These are phyloP conservation scores for Paramormyrops hopkinsi DNA, from an alignment of 2,797 vertebrate genomes.

Conservation along the genomic window DNA sequence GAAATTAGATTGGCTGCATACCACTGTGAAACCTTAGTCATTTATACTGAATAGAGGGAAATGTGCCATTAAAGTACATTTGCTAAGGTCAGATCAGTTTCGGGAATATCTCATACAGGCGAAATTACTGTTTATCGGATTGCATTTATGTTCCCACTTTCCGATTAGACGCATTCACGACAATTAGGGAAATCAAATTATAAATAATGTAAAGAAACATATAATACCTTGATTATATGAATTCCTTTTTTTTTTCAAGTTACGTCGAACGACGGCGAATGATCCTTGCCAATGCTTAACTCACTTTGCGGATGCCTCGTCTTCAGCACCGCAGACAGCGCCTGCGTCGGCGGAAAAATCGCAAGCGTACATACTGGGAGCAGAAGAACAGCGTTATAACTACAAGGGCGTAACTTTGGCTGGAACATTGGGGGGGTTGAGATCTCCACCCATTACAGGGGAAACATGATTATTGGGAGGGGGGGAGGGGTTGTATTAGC, in stretches of 20 bases:
- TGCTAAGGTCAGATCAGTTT: background rate
- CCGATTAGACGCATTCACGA: background rate
- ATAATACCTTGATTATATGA: background rate
- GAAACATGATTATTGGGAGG: too few relatives aligned
- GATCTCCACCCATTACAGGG: too few relatives aligned
- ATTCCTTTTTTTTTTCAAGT: background rate
- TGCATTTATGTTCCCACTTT: background rate
- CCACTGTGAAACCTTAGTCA: background rate
- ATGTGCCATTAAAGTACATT: background rate
- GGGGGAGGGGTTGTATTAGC: too few relatives aligned
- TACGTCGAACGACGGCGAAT: background rate
- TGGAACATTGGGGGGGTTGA: too few relatives aligned
- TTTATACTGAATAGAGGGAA: background rate
- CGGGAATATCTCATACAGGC: background rate
- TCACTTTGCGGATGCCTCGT: conserved; percentile 16
- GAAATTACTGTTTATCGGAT: background rate
- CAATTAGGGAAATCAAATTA: background rate
- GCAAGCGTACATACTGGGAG: background rate
- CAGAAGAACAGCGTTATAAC: background rate
- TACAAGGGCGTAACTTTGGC: too few relatives aligned
- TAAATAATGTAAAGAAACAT: background rate
- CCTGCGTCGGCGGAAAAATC: background rate
- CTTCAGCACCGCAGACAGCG: conserved; percentile 52
- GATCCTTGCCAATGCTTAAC: background rate
- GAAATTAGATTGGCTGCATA: background rate